Evolutionary conservation across 1,140 invertebrate genomes (phyloP), one percentile per base, ranked within the genome.

Genomic region (Theocolax elegans): DNA sequence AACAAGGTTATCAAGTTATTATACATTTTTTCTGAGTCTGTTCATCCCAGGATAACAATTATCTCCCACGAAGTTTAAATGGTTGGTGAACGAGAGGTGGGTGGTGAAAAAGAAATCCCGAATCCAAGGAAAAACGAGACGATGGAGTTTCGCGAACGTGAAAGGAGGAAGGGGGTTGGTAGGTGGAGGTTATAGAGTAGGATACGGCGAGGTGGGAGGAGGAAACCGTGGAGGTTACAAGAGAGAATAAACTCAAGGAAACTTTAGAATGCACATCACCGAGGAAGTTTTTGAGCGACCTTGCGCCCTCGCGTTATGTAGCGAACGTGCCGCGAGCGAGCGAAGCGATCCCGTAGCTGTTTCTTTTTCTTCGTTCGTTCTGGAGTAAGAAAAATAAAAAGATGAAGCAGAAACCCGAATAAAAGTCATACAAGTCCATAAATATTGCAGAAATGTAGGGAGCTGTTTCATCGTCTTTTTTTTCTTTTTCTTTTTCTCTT

Each of bases 401-500:
- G 15, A 53, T 19, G 4, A 23, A 48, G 44, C 42, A 60, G 4
- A 46, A 60, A 60, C 1, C 21, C 27, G 58, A 71, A 75, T 67
- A 70, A 73, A 75, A 75, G 69, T 75, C 74, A 40, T 67, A 60
- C 69, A 64, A 72, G 64, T 70, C 67, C 72, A 75, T 78, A 76
- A 78, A 78, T 78, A 76, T 78, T 73, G 67, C 62, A 72, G 56
- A 76, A 74, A 74, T 73, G 71, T 67, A 71, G 66, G 67, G 60
- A 71, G 29, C 54, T 19, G n/a, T n/a, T n/a, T n/a, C n/a, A 31
- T 15, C 59, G 35, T 35, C 23, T 62, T 35, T 58, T 40, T 42
- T 7, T 31, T 23, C 40, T 62, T 63, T 56, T 58, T 35, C 42
- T 59, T 49, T 13, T 21, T 63, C 49, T 56, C 53, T 31, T 8